phyloP scores from a whole-genome alignment of 2,113 vertebrate genomes.

The Rhegmatorhina hoffmannsi region DNA sequence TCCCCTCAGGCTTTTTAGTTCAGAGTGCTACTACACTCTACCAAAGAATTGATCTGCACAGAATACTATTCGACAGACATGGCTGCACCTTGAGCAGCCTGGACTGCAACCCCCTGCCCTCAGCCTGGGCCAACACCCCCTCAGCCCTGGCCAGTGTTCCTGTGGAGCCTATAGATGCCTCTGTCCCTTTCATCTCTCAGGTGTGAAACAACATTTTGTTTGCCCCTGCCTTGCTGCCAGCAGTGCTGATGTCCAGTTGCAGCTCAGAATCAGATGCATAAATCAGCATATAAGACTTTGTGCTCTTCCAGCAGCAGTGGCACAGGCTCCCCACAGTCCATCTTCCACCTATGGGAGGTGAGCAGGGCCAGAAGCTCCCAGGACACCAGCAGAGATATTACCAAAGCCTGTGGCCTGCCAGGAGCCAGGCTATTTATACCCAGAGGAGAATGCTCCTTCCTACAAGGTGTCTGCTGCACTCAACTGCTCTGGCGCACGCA shows the following conservation, averaged over 20 bases:
- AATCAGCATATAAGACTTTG: background rate
- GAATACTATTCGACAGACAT: background rate
- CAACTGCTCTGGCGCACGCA: background rate
- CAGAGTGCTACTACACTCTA: background rate
- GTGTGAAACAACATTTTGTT: background rate
- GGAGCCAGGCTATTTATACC: conserved; percentile 33
- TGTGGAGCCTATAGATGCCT: background rate
- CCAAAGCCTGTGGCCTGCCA: conserved; percentile 16
- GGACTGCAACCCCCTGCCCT: background rate
- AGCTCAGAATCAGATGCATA: background rate
- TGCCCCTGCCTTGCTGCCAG: background rate
- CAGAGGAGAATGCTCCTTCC: conserved; percentile 34
- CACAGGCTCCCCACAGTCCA: background rate
- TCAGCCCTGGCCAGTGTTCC: background rate
- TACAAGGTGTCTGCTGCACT: background rate
- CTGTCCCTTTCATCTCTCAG: background rate
- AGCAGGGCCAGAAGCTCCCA: background rate
- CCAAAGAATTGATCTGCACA: background rate
- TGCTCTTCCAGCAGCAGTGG: background rate
- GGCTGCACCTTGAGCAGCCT: background rate
- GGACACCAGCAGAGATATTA: background rate
- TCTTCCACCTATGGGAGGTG: background rate
- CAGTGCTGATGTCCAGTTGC: background rate
- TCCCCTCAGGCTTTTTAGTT: background rate
- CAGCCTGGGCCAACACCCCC: background rate